Percentiles rank a stretch among this genome's conserved stretches.
Evolutionary conservation across 2,888 invertebrate species (phyloP).

Genomic region (Shargacucullia verbasci): DNA sequence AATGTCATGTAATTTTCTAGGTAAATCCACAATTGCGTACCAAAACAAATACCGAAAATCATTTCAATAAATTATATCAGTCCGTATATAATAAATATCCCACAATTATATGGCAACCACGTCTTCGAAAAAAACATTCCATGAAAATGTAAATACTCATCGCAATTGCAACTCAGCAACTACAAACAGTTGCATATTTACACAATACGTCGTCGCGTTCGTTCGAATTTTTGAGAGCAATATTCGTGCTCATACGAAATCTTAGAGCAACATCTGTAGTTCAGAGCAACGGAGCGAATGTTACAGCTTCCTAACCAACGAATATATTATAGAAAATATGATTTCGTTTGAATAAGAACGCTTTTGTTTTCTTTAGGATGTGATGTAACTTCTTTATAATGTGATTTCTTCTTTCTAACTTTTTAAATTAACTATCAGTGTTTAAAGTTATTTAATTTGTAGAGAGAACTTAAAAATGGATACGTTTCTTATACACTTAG

Average conservation of each 20-base stretch:
- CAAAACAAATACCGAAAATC: no score
- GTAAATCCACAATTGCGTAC: no score
- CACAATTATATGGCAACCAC: no score
- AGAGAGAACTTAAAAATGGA: no score
- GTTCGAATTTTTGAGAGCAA: slow-evolving; percentile 61
- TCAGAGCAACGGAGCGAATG: slow-evolving; percentile 46
- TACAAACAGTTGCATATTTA: slow-evolving; percentile 33
- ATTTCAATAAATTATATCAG: no score
- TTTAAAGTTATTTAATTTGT: no score
- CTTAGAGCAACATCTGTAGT: slow-evolving; percentile 62
- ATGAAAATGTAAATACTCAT: no score
- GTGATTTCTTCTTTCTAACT: neutral
- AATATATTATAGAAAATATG: slow-evolving; percentile 61
- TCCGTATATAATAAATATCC: no score
- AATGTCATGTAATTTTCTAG: no score
- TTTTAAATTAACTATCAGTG: no score
- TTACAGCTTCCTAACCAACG: slow-evolving; percentile 56
- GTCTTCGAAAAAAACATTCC: no score
- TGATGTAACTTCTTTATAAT: neutral
- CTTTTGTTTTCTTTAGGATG: slow-evolving; percentile 25
- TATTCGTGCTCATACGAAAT: slow-evolving; percentile 52
- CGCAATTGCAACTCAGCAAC: slow-evolving; percentile 9
- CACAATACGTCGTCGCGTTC: slow-evolving; percentile 34
- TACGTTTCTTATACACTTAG: no score
- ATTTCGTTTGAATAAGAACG: slow-evolving; percentile 35